These are phyloP conservation scores for Carcharodon carcharias DNA, from an alignment of 2,797 vertebrate species.

Conservation along the genomic window DNA sequence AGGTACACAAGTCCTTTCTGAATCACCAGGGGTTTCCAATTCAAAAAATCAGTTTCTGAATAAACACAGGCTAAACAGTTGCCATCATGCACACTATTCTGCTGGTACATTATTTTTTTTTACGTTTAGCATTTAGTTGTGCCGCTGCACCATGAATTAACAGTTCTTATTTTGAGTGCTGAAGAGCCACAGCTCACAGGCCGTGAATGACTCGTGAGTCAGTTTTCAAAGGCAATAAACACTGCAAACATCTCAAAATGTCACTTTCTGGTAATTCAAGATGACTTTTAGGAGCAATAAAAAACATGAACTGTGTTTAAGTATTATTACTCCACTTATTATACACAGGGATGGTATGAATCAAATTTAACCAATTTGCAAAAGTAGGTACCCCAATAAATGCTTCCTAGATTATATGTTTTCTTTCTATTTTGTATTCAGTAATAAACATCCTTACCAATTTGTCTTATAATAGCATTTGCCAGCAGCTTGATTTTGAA, in stretches of 20 bases:
- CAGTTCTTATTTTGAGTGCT: neutral
- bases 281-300: neutral
- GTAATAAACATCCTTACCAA: too few relatives aligned
- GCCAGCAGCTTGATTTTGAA: too few relatives aligned
- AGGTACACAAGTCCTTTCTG: neutral
- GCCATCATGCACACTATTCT: neutral
- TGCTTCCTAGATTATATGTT: neutral
- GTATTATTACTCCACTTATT: neutral
- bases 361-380: neutral
- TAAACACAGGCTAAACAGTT: neutral
- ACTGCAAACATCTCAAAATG: conserved; percentile 17
- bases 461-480: too few relatives aligned
- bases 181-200: neutral
- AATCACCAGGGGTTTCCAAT: neutral
- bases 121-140: too few relatives aligned
- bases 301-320: neutral
- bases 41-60: neutral
- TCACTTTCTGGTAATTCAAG: neutral
- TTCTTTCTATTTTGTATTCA: too few relatives aligned
- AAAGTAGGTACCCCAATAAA: neutral
- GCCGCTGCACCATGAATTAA: neutral
- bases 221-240: conserved; percentile 14
- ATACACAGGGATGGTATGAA: neutral
- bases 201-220: conserved; percentile 12
- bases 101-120: neutral